Evolutionary conservation across 2,797 vertebrate species (phyloP).

Genomic region (Notoglanidium macrostoma): DNA sequence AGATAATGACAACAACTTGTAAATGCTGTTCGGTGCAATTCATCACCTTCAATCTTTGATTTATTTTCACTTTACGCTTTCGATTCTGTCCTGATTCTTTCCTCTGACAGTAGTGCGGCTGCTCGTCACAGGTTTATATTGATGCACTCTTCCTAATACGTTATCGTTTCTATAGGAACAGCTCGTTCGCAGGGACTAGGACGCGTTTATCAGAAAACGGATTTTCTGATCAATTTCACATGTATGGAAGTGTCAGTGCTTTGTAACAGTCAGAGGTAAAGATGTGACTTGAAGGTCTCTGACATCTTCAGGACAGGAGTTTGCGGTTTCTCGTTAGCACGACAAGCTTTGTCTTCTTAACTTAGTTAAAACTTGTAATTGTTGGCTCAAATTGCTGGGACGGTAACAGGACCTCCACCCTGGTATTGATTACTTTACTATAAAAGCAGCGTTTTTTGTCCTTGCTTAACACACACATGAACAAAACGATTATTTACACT

Average conservation of each 20-base stretch:
- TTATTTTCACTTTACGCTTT: not conserved
- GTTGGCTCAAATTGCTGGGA: not conserved
- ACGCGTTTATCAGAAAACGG: too few species aligned
- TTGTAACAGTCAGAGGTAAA: not conserved
- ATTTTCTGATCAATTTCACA: not conserved
- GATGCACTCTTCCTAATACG: not conserved
- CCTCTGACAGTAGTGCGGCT: not conserved
- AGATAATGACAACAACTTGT: not conserved
- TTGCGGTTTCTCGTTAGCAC: not conserved
- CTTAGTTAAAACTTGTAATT: not conserved
- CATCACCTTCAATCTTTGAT: not conserved
- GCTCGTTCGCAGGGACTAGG: not conserved
- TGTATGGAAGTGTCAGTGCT: not conserved
- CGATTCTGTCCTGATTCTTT: not conserved
- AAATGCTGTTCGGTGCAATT: not conserved
- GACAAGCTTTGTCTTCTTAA: not conserved
- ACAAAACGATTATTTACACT: not conserved
- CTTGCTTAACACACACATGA: not conserved
- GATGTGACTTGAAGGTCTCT: not conserved
- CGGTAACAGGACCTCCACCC: too few species aligned
- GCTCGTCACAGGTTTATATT: not conserved
- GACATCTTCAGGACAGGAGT: not conserved
- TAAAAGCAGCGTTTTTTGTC: not conserved
- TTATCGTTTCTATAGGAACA: not conserved
- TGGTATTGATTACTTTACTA: not conserved